These are phyloP conservation scores for Limenitis camilla DNA, from an alignment of 2,888 invertebrate species.

Conservation along the genomic window DNA sequence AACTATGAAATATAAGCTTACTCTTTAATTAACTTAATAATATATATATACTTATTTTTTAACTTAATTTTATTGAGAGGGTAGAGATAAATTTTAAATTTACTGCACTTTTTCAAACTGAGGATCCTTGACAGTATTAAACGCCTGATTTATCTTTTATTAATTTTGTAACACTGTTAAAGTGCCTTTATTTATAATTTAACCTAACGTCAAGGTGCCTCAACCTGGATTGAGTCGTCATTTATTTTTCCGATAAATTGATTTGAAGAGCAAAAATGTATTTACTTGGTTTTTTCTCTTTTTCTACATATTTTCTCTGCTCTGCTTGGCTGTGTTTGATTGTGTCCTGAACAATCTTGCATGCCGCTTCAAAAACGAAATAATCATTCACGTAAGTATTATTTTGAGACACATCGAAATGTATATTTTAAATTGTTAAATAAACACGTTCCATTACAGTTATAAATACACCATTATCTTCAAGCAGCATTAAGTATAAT, in stretches of 20 bases:
- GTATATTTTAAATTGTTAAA: slow-evolving; percentile 30
- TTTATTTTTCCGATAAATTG: slow-evolving; percentile 70
- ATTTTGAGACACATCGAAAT: slow-evolving; percentile 72
- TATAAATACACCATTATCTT: slow-evolving; percentile 29
- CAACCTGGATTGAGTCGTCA: slow-evolving; percentile 64
- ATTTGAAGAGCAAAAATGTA: slow-evolving; percentile 76
- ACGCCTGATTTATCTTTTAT: too few relatives aligned
- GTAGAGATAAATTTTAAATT: slow-evolving; percentile 57
- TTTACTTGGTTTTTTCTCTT: slow-evolving; percentile 83
- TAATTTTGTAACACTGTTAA: background rate
- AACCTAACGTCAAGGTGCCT: slow-evolving; percentile 61
- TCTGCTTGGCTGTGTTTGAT: slow-evolving; percentile 90
- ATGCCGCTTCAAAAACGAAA: slow-evolving; percentile 84
- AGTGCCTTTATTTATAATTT: slow-evolving; percentile 13
- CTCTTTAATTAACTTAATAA: background rate
- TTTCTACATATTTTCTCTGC: slow-evolving; percentile 86
- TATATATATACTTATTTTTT: background rate
- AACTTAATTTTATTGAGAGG: slow-evolving; percentile 45
- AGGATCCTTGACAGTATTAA: slow-evolving; percentile 52
- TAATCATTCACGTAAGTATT: slow-evolving; percentile 85
- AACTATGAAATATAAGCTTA: background rate
- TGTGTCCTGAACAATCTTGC: slow-evolving; percentile 85
- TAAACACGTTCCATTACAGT: slow-evolving; percentile 30
- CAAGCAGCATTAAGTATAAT: slow-evolving; percentile 19
- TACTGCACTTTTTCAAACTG: slow-evolving; percentile 67